Base-by-base conservation (phyloP, 2,888 invertebrate species). In the Pristionchus entomophagus region DNA sequence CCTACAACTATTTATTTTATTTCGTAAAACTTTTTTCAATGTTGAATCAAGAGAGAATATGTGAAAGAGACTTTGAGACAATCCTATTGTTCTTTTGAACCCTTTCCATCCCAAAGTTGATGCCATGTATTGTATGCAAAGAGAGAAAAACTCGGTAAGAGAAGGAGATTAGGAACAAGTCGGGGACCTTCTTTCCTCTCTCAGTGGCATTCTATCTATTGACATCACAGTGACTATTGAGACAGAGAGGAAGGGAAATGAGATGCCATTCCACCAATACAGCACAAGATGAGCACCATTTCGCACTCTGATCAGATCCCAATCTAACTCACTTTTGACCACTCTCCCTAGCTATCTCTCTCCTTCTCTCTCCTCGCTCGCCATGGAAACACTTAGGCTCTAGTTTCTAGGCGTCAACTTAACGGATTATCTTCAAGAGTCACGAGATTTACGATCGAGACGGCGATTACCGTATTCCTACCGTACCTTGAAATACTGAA, bases 1-100 rank as follows among this genome's bases (percentile, higher is more conserved):
- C 90, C 92, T 92, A 86, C 56, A 90, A 86, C 35, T n/a, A 56
- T 5, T 22, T 8, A 56, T 56, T 22, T 56, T 56, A 8, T 22
- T 22, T 56, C 56, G 8, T 17, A 49, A 49, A 49, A 56, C n/a
- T 56, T n/a, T 22, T 22, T 17, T 56, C 56, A 4, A 45, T 45
- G 8, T n/a, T n/a, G 49, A 49, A 45, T 45, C 45, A 45, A 14
- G 45, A n/a, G n/a, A n/a, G n/a, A n/a, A n/a, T n/a, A n/a, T n/a
- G n/a, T n/a, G n/a, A n/a, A n/a, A n/a, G n/a, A n/a, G n/a, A n/a
- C n/a, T n/a, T n/a, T n/a, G n/a, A n/a, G n/a, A n/a, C n/a, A n/a
- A n/a, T n/a, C n/a, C n/a, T 62, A 19, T 38, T 69, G 38, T 19
- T 41, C 22, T n/a, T 73, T 35, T 22, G n/a, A 6, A 41, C 56